These are phyloP conservation scores for Heterodera schachtii DNA, from an alignment of 1,140 invertebrate genomes.

Conservation along the genomic window DNA sequence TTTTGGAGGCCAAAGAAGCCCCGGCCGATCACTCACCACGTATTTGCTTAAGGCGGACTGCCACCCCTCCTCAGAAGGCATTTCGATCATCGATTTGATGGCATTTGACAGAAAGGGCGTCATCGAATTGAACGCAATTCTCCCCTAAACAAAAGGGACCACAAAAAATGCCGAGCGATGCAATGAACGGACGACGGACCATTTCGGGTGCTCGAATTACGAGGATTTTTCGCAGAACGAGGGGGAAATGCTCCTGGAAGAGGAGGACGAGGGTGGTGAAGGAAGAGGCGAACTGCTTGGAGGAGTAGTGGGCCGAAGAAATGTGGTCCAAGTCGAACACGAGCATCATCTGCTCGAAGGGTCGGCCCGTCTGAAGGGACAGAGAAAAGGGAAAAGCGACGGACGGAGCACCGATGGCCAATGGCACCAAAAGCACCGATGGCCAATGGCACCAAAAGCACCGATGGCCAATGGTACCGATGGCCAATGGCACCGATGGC, in stretches of 20 bases:
- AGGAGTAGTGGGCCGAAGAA: slow-evolving; percentile 61
- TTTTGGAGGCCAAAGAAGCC: neutral
- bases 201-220: slow-evolving; percentile 65
- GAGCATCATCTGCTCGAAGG: slow-evolving; percentile 66
- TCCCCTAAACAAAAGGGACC: neutral
- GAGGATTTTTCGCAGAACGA: slow-evolving; percentile 61
- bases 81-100: slow-evolving; percentile 63
- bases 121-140: slow-evolving; percentile 62
- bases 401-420: no score
- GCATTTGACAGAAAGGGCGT: slow-evolving; percentile 59
- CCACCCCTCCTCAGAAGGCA: slow-evolving; percentile 63
- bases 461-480: no score
- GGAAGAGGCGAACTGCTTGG: slow-evolving; percentile 64
- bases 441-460: no score
- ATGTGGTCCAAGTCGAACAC: slow-evolving; percentile 65
- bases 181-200: slow-evolving; percentile 53
- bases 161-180: neutral
- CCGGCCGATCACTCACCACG: slow-evolving; percentile 37
- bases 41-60: slow-evolving; percentile 58
- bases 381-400: neutral
- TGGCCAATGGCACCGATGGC: no score
- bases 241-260: slow-evolving; percentile 64
- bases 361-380: slow-evolving; percentile 54
- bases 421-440: no score
- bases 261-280: slow-evolving; percentile 63